A percentile compares a stretch with the other conserved stretches of the same genome.
These are phyloP conservation scores for Girardinichthys multiradiatus DNA, from an alignment of 2,113 vertebrate species.

Conservation along the genomic window DNA sequence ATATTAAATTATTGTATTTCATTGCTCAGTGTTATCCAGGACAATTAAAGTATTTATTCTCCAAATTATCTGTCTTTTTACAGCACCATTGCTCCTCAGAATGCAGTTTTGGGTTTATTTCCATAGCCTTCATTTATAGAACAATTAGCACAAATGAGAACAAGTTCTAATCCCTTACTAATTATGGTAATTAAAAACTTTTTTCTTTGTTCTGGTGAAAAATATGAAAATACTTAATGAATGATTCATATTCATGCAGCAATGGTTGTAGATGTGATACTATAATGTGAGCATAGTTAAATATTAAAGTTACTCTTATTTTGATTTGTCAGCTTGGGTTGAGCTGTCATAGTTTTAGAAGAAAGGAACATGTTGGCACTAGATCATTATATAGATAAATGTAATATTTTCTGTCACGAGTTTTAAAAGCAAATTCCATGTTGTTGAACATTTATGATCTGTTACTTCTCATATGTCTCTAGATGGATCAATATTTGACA, in stretches of 20 bases:
- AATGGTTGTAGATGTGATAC: neutral
- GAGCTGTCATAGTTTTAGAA: neutral
- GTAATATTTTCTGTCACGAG: neutral
- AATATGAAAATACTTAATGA: neutral
- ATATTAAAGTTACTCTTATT: neutral
- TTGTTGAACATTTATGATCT: neutral
- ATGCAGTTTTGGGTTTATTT: slow-evolving; percentile 35
- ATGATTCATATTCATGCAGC: neutral
- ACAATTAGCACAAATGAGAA: slow-evolving; percentile 42
- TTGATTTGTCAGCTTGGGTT: neutral
- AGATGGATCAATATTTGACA: too few relatives aligned
- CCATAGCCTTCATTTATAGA: slow-evolving; percentile 29
- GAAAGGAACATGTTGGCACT: neutral
- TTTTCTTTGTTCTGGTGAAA: slow-evolving; percentile 11
- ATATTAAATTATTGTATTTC: slow-evolving; percentile 35
- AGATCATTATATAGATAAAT: neutral
- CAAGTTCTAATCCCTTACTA: slow-evolving; percentile 29
- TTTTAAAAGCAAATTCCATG: neutral
- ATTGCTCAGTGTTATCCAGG: slow-evolving; percentile 30
- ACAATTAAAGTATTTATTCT: slow-evolving; percentile 43
- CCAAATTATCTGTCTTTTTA: slow-evolving; percentile 14
- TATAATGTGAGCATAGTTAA: slow-evolving; percentile 1
- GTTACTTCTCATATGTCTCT: neutral
- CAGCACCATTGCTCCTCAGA: slow-evolving; percentile 15
- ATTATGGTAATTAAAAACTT: slow-evolving; percentile 20